Conservation (phyloP, 2,113 vertebrate species). For the Paradoxurus hermaphroditus region DNA sequence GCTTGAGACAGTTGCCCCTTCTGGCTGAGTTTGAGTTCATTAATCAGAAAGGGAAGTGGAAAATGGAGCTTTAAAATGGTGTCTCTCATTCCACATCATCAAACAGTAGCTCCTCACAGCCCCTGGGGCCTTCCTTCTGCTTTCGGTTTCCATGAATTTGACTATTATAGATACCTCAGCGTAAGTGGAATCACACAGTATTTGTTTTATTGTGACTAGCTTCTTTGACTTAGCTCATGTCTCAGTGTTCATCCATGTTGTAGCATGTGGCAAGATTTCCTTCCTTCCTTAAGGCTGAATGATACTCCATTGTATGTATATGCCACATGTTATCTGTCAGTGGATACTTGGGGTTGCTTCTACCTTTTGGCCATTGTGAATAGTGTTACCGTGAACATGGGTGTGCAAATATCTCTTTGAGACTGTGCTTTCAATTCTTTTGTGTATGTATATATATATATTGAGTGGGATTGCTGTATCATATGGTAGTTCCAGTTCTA, state of each 20-base stretch:
- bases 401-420: neutral
- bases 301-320: neutral
- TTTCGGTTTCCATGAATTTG: constrained; percentile 23
- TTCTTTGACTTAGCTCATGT: neutral
- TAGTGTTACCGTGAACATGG: neutral
- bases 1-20: neutral
- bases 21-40: neutral
- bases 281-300: neutral
- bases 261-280: neutral
- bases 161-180: neutral
- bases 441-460: neutral
- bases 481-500: neutral
- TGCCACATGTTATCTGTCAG: neutral
- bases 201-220: neutral
- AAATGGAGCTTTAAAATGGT: neutral
- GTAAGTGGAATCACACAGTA: neutral
- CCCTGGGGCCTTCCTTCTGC: neutral
- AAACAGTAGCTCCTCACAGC: neutral
- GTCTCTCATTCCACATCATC: neutral
- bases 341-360: neutral
- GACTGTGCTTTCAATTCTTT: neutral
- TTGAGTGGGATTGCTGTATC: neutral
- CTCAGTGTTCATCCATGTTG: neutral
- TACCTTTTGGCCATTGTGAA: neutral
- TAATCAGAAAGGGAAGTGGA: neutral